Conservation (phyloP, 2,113 vertebrate genomes). For the Mus pahari region DNA sequence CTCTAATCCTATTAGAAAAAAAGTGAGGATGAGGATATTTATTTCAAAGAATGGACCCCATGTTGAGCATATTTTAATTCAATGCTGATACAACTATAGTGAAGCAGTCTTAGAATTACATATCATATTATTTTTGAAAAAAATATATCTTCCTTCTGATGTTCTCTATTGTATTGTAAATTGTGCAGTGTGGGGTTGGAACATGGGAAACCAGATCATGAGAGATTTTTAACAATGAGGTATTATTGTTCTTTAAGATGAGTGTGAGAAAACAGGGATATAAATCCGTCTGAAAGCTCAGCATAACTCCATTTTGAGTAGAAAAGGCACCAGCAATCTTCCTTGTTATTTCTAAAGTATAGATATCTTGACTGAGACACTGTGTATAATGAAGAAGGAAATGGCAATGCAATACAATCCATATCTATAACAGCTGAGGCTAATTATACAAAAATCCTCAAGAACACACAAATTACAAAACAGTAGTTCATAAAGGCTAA, state of each 20-base stretch:
- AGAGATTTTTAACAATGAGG: neutral
- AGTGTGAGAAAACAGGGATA: neutral
- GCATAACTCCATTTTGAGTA: neutral
- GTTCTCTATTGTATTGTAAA: slow-evolving; percentile 16
- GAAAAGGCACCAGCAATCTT: neutral
- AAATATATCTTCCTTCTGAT: neutral
- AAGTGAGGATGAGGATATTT: neutral
- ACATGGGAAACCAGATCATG: neutral
- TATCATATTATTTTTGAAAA: slow-evolving; percentile 34
- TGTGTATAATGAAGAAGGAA: too few relatives aligned
- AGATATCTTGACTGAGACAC: neutral
- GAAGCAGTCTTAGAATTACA: neutral
- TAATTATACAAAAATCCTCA: neutral
- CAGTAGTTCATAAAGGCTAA: neutral
- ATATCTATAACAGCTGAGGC: neutral
- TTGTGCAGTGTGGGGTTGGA: neutral
- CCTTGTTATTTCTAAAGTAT: slow-evolving; percentile 17
- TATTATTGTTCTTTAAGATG: slow-evolving; percentile 29
- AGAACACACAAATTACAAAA: neutral
- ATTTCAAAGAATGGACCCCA: neutral
- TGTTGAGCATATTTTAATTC: slow-evolving; percentile 19
- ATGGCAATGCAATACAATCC: neutral
- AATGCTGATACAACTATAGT: neutral
- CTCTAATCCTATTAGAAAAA: neutral
- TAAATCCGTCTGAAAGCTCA: slow-evolving; percentile 35